Conservation (phyloP, 1,140 invertebrate genomes). For the Triops cancriformis region DNA sequence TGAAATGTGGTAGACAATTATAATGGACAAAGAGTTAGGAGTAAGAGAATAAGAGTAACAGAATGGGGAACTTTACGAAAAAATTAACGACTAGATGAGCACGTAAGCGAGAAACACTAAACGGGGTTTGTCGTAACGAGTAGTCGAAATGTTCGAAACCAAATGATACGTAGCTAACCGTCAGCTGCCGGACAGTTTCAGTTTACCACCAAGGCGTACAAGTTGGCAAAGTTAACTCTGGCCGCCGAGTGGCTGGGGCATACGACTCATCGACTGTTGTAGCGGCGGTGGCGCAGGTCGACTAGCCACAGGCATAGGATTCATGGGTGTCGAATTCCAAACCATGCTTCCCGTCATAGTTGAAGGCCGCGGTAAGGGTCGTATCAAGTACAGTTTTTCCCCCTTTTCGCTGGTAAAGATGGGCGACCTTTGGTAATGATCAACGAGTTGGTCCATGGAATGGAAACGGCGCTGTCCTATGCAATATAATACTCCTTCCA, state of each 20-base stretch:
- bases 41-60: too few species aligned
- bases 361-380: constrained; percentile 54
- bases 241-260: not conserved
- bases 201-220: not conserved
- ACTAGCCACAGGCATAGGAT: not conserved
- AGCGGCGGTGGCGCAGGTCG: constrained; percentile 6
- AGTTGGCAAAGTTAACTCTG: not conserved
- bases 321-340: not conserved
- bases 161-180: not conserved
- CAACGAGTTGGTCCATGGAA: constrained; percentile 89
- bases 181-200: not conserved
- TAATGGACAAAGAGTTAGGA: not conserved
- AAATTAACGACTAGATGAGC: constrained; percentile 9
- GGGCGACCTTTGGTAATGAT: constrained; percentile 96
- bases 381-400: constrained; percentile 84
- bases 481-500: constrained; percentile 85
- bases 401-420: constrained; percentile 96
- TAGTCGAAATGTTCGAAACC: not conserved
- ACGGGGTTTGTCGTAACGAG: not conserved
- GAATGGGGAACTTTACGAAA: not conserved
- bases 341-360: not conserved
- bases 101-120: constrained; percentile 1
- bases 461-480: constrained; percentile 93
- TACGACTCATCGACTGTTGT: not conserved
- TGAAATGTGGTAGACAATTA: not conserved